Evolutionary conservation across 1,140 invertebrate genomes (phyloP), one percentile per base, ranked within the genome.

Genomic region (Drosophila suzukii): DNA sequence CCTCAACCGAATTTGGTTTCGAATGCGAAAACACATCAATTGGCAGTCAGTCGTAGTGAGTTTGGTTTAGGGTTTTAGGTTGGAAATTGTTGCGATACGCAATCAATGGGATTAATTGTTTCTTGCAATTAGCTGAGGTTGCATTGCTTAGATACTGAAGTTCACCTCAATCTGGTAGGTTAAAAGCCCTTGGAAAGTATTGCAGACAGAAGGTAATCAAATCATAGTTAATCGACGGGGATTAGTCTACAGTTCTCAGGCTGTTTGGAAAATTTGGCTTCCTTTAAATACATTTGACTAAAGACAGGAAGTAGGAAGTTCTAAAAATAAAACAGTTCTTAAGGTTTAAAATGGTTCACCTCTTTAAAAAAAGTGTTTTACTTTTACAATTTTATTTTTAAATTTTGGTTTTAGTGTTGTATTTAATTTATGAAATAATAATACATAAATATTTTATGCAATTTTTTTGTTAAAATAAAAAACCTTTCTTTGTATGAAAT

Each of bases 101-200:
- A n/a, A 38, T 17, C 38, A 51, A 53, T 66, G 34, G 47, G 17
- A 15, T 30, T 66, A 68, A 68, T 68, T 66, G 65, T 68, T 68
- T 38, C 38, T 44, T 10, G 60, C 47, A 50, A 66, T 46, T 30
- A 49, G 36, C 41, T 32, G 39, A 30, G 30, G 15, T 17, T 53
- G 49, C 49, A 15, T 34, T 34, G 49, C 50, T 38, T 3, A 38
- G 32, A 38, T 54, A 24, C 51, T 17, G 13, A 62, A 27, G 7
- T 61, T 24, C 6, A 17, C 27, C 27, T 6, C 27, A 24, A 2
- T 6, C 38, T 27, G 20, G 1, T 0, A 24, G 2, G 20, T n/a
- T 15, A 4, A 24, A 24, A 12, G 6, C 8, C 11, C 11, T 15
- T 12, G 17, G 44, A 46, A 12, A 15, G n/a, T 15, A 24, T 24